Evolutionary conservation across 2,888 invertebrate species (phyloP).

Genomic region (Temnothorax unifasciatus): DNA sequence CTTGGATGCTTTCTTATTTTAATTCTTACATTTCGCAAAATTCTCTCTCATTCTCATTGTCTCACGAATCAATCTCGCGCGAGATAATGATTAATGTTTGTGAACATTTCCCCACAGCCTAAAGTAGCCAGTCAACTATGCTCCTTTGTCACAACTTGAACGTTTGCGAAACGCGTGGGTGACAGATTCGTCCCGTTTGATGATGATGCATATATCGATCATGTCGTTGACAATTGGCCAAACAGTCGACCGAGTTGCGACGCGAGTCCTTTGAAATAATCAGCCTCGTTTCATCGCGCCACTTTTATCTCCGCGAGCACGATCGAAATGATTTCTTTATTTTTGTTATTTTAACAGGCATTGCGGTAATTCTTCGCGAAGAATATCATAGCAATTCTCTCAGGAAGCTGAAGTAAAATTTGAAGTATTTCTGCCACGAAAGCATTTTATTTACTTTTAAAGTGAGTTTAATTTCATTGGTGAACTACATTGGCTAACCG

Average conservation of each 20-base stretch:
- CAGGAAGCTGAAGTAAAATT: background rate
- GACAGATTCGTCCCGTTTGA: slow-evolving; percentile 21
- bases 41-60: background rate
- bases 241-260: slow-evolving; percentile 24
- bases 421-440: slow-evolving; percentile 4
- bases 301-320: background rate
- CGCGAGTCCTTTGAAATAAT: background rate
- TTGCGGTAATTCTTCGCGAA: background rate
- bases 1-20: slow-evolving; percentile 26
- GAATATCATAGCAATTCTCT: background rate
- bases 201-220: slow-evolving; percentile 17
- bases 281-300: background rate
- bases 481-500: background rate
- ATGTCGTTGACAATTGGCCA: slow-evolving; percentile 39
- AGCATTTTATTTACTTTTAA: background rate
- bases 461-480: background rate
- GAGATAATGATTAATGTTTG: background rate
- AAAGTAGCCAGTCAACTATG: background rate
- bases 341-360: background rate
- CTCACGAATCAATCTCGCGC: background rate
- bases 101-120: background rate
- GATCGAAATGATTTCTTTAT: background rate
- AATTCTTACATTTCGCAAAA: background rate
- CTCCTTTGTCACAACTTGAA: background rate
- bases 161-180: slow-evolving; percentile 18